Evolutionary conservation across 1,140 invertebrate species (phyloP).

Genomic region (Scaptomyza montana): DNA sequence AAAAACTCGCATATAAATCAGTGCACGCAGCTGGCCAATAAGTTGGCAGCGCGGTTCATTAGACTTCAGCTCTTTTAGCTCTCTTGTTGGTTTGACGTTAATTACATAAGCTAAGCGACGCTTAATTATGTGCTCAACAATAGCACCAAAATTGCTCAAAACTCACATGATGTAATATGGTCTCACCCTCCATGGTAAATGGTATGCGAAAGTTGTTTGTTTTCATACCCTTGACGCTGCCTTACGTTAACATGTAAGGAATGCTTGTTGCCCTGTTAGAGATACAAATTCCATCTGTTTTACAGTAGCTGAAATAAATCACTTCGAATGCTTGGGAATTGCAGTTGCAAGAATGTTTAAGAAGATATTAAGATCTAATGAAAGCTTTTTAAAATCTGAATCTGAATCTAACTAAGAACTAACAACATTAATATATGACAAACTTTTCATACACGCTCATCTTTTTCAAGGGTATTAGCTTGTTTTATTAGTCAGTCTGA

Average conservation of each 20-base stretch:
- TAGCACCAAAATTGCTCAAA: slow-evolving; percentile 68
- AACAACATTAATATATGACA: background rate
- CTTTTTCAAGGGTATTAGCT: slow-evolving; percentile 18
- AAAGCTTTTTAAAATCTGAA: too few relatives aligned
- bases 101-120: slow-evolving; percentile 79
- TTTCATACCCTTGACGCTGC: slow-evolving; percentile 21
- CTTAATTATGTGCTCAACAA: slow-evolving; percentile 81
- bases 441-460: background rate
- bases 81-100: slow-evolving; percentile 65
- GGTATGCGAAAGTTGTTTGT: slow-evolving; percentile 66
- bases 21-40: slow-evolving; percentile 64
- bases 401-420: background rate
- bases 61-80: slow-evolving; percentile 61
- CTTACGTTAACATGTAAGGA: background rate
- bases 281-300: background rate
- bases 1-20: slow-evolving; percentile 74
- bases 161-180: slow-evolving; percentile 66
- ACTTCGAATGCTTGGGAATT: background rate
- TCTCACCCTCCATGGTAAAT: background rate
- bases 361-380: background rate
- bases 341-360: background rate
- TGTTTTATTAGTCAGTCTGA: background rate
- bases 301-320: background rate
- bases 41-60: slow-evolving; percentile 56
- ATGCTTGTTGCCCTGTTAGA: background rate